Percentiles rank a stretch among this genome's conserved stretches.
Conservation (phyloP, 2,113 vertebrate species). For the Mastomys natalensis region DNA sequence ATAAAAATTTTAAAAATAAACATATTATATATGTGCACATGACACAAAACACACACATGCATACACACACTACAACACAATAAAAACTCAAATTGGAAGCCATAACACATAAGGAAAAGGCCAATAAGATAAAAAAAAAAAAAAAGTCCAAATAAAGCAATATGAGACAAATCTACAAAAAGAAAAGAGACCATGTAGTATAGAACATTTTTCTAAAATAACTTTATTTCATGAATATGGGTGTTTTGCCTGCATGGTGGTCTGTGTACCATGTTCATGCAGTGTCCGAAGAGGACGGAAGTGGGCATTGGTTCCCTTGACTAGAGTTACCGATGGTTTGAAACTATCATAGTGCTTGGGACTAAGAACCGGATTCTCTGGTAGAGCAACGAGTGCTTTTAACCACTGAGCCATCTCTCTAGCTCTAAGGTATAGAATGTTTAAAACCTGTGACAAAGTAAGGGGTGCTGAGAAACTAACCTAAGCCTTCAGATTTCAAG, state of each 20-base stretch:
- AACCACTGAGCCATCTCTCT: background rate
- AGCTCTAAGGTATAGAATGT: background rate
- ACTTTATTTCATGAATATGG: background rate
- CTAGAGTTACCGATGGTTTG: background rate
- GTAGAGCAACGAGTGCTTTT: background rate
- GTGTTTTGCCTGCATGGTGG: background rate
- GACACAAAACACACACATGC: too few relatives aligned
- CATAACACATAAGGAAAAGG: too few relatives aligned
- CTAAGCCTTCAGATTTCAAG: slow-evolving; percentile 20
- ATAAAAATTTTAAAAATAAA: too few relatives aligned
- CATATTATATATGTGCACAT: too few relatives aligned
- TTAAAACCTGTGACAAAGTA: background rate
- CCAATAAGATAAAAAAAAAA: too few relatives aligned
- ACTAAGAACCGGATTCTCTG: background rate
- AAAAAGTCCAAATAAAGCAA: too few relatives aligned
- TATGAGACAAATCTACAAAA: too few relatives aligned
- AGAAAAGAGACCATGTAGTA: background rate
- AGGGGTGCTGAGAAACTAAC: background rate
- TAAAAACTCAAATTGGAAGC: too few relatives aligned
- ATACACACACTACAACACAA: too few relatives aligned
- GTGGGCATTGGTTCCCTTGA: background rate
- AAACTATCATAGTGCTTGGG: background rate
- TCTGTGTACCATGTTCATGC: background rate
- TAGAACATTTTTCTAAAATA: background rate
- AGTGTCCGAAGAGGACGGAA: background rate